Conservation (phyloP, 2,888 invertebrate species). For the Sarcophaga carnaria region DNA sequence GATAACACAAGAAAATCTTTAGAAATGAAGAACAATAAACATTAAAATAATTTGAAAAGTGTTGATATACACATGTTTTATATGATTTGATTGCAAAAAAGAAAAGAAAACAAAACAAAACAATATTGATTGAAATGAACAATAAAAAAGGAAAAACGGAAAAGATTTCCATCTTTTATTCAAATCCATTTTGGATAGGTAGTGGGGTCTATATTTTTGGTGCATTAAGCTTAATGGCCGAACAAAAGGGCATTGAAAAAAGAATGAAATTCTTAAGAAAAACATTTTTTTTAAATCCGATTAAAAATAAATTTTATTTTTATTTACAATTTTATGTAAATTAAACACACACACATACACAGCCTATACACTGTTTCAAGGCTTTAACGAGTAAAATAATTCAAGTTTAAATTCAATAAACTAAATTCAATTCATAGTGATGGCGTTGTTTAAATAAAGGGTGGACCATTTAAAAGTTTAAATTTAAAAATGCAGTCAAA, state of each 20-base stretch:
- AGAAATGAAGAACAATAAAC: background rate
- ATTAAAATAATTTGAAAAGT: background rate
- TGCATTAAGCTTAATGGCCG: background rate
- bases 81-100: background rate
- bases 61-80: too few relatives aligned
- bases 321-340: too few relatives aligned
- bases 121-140: background rate
- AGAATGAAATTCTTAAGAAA: background rate
- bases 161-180: background rate
- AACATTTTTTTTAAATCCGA: background rate
- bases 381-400: too few relatives aligned
- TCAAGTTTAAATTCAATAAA: too few relatives aligned
- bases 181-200: background rate
- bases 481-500: too few relatives aligned
- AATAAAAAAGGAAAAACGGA: background rate
- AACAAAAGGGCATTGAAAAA: conserved; percentile 1
- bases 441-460: too few relatives aligned
- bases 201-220: background rate
- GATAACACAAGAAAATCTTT: background rate
- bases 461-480: too few relatives aligned
- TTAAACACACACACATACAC: too few relatives aligned
- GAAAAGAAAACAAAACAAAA: background rate
- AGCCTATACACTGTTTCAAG: too few relatives aligned
- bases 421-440: too few relatives aligned
- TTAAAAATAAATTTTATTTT: conserved; percentile 23